phyloP scores from a whole-genome alignment of 2,113 vertebrate species.

The Propithecus coquereli region DNA sequence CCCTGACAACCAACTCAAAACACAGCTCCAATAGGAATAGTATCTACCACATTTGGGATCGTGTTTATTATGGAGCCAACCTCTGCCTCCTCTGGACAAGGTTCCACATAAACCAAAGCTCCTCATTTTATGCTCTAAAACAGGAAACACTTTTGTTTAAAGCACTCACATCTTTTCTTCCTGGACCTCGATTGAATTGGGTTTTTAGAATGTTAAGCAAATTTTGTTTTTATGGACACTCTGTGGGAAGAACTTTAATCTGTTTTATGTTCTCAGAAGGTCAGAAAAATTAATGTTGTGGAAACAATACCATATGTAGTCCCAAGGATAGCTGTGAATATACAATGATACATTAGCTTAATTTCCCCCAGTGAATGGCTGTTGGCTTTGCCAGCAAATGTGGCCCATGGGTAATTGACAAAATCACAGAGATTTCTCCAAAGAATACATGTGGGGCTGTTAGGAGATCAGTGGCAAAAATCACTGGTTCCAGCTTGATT shows the following conservation, averaged over 20 bases:
- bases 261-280: constrained; percentile 41
- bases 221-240: constrained; percentile 27
- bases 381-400: background rate
- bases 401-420: background rate
- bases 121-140: background rate
- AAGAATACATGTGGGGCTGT: background rate
- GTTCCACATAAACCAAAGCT: background rate
- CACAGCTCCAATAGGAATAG: background rate
- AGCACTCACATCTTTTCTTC: background rate
- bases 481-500: background rate
- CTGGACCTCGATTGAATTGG: background rate
- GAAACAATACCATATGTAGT: constrained; percentile 16
- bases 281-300: constrained; percentile 47
- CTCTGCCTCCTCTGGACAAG: background rate
- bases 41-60: background rate
- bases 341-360: constrained; percentile 46
- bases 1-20: background rate
- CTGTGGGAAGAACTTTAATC: constrained; percentile 5
- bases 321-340: background rate
- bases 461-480: background rate
- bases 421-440: constrained; percentile 13
- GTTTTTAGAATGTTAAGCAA: constrained; percentile 3
- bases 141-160: constrained; percentile 38
- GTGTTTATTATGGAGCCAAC: background rate
- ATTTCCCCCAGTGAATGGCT: constrained; percentile 1